Conservation (phyloP, 1,140 invertebrate species). For the Aphelinus certus region DNA sequence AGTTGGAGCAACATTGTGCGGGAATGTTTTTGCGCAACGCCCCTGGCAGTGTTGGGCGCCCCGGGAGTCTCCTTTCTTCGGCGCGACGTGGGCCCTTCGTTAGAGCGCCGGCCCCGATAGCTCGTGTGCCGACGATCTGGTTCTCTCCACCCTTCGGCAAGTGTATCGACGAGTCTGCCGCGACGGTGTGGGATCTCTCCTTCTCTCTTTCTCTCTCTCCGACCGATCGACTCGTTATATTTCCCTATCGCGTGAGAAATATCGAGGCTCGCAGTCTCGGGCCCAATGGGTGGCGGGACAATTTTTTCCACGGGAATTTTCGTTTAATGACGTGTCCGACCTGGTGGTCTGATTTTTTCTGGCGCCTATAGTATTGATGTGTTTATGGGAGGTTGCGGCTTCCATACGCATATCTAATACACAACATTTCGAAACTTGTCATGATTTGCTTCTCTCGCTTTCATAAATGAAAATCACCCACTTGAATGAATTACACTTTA, state of each 20-base stretch:
- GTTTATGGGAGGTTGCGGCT: too few species aligned
- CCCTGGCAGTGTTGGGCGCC: slow-evolving; percentile 54
- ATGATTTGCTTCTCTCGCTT: too few species aligned
- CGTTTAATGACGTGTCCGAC: too few species aligned
- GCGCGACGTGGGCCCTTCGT: background rate
- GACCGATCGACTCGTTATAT: background rate
- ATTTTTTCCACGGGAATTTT: too few species aligned
- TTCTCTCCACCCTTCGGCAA: background rate
- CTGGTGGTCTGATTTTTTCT: too few species aligned
- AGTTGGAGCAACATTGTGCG: slow-evolving; percentile 61
- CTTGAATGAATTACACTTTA: too few species aligned
- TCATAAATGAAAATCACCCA: too few species aligned
- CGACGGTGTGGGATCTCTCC: background rate
- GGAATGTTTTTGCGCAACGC: slow-evolving; percentile 58
- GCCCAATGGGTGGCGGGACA: background rate
- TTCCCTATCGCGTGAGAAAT: slow-evolving; percentile 37
- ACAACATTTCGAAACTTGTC: too few species aligned
- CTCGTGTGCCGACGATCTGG: background rate
- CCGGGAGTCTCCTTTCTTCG: slow-evolving; percentile 44
- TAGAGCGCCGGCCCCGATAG: too few species aligned
- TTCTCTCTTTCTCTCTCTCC: too few species aligned
- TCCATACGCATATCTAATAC: too few species aligned
- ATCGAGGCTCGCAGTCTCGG: slow-evolving; percentile 7
- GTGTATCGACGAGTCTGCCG: background rate
- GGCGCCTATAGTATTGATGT: too few species aligned